A percentile compares a stretch with the other conserved stretches of the same genome.
Conservation (phyloP, 2,797 vertebrate species). For the Schizopygopsis pylzovi region DNA sequence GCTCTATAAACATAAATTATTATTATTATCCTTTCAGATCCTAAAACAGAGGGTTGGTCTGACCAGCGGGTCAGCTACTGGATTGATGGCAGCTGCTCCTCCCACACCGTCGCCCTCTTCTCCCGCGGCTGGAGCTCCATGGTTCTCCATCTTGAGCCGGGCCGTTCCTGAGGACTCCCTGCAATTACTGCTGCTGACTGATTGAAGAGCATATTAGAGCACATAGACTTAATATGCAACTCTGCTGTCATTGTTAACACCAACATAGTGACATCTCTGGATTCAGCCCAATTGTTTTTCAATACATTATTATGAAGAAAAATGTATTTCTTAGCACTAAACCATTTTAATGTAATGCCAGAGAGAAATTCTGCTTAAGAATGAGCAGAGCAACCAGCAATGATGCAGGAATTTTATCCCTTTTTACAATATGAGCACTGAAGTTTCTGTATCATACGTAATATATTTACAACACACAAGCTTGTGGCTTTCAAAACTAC, state of each 20-base stretch:
- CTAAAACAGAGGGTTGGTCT: slow-evolving; percentile 55
- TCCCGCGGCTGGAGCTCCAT: slow-evolving; percentile 42
- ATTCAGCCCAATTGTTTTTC: neutral
- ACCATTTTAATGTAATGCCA: neutral
- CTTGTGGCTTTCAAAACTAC: slow-evolving; percentile 6
- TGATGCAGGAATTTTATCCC: neutral
- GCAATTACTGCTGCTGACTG: slow-evolving; percentile 61
- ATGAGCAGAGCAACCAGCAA: slow-evolving; percentile 9
- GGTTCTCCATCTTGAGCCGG: slow-evolving; percentile 54
- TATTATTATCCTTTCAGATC: slow-evolving; percentile 45
- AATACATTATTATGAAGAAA: neutral
- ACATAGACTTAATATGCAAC: neutral
- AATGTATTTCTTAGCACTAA: neutral
- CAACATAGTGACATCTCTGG: neutral
- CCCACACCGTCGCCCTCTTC: slow-evolving; percentile 53
- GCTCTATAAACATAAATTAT: neutral
- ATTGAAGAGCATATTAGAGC: slow-evolving; percentile 45
- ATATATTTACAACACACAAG: neutral
- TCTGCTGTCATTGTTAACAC: slow-evolving; percentile 3
- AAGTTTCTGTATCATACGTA: neutral
- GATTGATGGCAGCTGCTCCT: slow-evolving; percentile 27
- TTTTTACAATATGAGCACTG: slow-evolving; percentile 6
- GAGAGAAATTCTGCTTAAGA: neutral
- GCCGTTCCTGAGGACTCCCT: slow-evolving; percentile 58
- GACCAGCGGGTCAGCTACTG: neutral